Conservation (phyloP, 2,797 vertebrate genomes). For the Syngnathus acus region DNA sequence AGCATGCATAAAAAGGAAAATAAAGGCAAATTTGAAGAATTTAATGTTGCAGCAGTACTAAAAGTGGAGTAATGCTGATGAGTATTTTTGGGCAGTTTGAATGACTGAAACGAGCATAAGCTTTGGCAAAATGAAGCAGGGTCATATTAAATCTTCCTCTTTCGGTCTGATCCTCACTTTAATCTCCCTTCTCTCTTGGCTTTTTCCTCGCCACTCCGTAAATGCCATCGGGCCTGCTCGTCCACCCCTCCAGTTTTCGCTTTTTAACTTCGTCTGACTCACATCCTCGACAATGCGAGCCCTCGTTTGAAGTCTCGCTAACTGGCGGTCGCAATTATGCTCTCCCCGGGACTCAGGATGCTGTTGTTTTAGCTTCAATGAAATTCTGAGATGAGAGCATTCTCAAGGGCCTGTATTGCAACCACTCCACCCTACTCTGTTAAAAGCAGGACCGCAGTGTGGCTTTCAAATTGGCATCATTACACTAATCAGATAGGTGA, state of each 20-base stretch:
- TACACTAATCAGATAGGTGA: constrained; percentile 28
- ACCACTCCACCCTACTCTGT: constrained; percentile 21
- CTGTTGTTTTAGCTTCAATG: constrained; percentile 40
- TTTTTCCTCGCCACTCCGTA: constrained; percentile 29
- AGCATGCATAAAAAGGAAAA: constrained; percentile 13
- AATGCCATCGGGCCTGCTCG: constrained; percentile 34
- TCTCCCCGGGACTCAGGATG: constrained; percentile 41
- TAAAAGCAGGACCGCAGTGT: constrained; percentile 20
- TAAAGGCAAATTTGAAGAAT: constrained; percentile 6
- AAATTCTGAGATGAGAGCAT: constrained; percentile 25
- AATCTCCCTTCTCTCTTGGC: constrained; percentile 41
- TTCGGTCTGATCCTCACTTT: constrained; percentile 31
- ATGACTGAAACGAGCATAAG: constrained; percentile 43
- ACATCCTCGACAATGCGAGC: constrained; percentile 35
- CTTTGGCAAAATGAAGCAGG: constrained; percentile 53
- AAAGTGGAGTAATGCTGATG: constrained; percentile 34
- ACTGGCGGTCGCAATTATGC: constrained; percentile 50
- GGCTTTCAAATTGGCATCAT: constrained; percentile 29
- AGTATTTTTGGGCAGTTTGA: constrained; percentile 24
- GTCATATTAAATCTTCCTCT: constrained; percentile 50
- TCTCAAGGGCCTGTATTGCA: constrained; percentile 29
- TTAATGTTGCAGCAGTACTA: constrained; percentile 8
- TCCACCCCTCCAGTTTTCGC: constrained; percentile 21
- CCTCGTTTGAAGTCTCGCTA: constrained; percentile 43
- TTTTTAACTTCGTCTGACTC: constrained; percentile 40